Percentiles rank a stretch among this genome's conserved stretches.
Evolutionary conservation across 2,797 vertebrate species (phyloP).

Genomic region (Pampus argenteus): DNA sequence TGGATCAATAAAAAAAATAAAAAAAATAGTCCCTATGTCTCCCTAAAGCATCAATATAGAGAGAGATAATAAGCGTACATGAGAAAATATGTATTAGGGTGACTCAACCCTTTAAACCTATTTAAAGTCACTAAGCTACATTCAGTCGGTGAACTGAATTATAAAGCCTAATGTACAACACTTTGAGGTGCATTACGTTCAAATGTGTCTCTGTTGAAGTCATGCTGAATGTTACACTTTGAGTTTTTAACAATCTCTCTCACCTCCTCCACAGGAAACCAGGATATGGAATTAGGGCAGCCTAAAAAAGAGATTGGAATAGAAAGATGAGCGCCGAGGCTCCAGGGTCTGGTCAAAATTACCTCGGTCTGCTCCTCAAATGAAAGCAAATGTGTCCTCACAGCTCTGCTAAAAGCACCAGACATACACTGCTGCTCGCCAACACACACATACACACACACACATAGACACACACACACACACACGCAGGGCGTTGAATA

Average conservation of each 20-base stretch:
- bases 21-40: neutral
- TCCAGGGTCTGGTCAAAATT: conserved; percentile 72
- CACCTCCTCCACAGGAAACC: conserved; percentile 63
- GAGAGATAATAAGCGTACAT: neutral
- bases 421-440: conserved; percentile 14
- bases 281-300: conserved; percentile 78
- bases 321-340: conserved; percentile 69
- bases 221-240: conserved; percentile 29
- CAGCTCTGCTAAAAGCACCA: conserved; percentile 46
- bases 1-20: neutral
- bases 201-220: conserved; percentile 19
- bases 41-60: neutral
- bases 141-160: neutral
- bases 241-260: conserved; percentile 38
- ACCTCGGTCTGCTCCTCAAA: conserved; percentile 72
- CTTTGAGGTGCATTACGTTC: conserved; percentile 8
- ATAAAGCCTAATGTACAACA: conserved; percentile 13
- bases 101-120: conserved; percentile 4
- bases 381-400: conserved; percentile 62
- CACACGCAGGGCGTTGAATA: conserved; percentile 28
- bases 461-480: conserved; percentile 23
- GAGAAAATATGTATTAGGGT: neutral
- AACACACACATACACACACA: conserved; percentile 9
- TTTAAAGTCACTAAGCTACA: neutral
- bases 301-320: conserved; percentile 75